Evolutionary conservation across 2,113 vertebrate genomes (phyloP).

Genomic region (Nesogale talazaci): DNA sequence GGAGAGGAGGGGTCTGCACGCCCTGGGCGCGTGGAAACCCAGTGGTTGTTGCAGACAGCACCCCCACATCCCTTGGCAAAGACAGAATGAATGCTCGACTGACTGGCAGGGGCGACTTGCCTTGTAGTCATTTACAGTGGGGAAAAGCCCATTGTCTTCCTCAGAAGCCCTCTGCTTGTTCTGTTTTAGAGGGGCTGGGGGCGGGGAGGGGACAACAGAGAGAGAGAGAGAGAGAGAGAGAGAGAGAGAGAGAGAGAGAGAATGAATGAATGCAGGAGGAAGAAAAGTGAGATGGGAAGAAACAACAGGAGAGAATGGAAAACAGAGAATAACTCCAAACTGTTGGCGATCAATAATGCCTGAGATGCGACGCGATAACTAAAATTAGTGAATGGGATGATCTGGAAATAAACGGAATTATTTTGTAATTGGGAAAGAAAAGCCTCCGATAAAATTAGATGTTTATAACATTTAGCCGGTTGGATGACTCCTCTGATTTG

Average conservation of each 20-base stretch:
- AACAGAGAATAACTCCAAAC: not conserved
- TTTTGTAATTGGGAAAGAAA: not conserved
- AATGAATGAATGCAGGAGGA: not conserved
- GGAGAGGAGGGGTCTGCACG: slow-evolving; percentile 54
- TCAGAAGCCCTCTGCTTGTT: slow-evolving; percentile 26
- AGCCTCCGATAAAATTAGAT: slow-evolving; percentile 28
- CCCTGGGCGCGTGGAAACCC: not conserved
- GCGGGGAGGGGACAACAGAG: not conserved
- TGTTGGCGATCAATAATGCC: not conserved
- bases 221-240: too few species aligned
- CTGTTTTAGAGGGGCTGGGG: not conserved
- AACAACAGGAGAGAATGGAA: not conserved
- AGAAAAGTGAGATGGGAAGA: slow-evolving; percentile 27
- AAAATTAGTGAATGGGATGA: not conserved
- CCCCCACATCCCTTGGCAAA: not conserved
- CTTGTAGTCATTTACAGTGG: slow-evolving; percentile 23
- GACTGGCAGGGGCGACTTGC: slow-evolving; percentile 20
- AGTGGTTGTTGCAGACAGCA: not conserved
- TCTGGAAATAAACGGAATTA: slow-evolving; percentile 45
- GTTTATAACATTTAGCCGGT: not conserved
- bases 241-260: not conserved
- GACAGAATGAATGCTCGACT: not conserved
- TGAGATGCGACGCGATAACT: not conserved
- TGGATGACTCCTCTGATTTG: not conserved
- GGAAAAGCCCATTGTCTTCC: slow-evolving; percentile 71